phyloP scores from a whole-genome alignment of 2,888 invertebrate genomes.

The Chymomyza fuscimana region DNA sequence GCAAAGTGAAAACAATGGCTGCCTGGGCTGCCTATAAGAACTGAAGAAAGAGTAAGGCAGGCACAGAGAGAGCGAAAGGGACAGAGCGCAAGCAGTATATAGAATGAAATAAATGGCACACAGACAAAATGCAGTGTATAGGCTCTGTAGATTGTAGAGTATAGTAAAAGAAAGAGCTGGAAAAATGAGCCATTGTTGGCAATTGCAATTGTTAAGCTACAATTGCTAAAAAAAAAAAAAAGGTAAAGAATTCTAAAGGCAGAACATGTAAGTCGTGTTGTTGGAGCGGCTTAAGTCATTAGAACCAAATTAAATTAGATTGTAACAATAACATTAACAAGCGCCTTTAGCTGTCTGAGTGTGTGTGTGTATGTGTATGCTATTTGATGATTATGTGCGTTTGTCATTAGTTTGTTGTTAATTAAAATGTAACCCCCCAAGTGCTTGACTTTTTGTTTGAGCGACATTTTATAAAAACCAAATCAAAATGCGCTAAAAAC shows the following conservation, averaged over 20 bases:
- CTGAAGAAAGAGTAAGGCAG: slow-evolving; percentile 1
- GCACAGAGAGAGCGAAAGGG: not conserved
- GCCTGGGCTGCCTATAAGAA: slow-evolving; percentile 39
- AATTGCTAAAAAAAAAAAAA: slow-evolving; percentile 59
- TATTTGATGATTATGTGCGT: slow-evolving; percentile 41
- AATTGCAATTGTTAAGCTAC: slow-evolving; percentile 70
- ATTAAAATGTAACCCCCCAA: slow-evolving; percentile 63
- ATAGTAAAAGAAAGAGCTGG: slow-evolving; percentile 41
- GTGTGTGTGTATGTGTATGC: not conserved
- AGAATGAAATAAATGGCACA: slow-evolving; percentile 50
- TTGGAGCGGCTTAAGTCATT: slow-evolving; percentile 59
- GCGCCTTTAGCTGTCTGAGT: slow-evolving; percentile 21
- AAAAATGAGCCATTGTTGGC: slow-evolving; percentile 64
- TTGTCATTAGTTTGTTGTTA: slow-evolving; percentile 71
- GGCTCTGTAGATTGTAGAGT: not conserved
- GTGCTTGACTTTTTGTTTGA: slow-evolving; percentile 31
- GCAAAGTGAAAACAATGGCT: slow-evolving; percentile 54
- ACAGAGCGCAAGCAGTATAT: not conserved
- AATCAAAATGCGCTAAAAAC: slow-evolving; percentile 66
- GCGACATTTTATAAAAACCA: slow-evolving; percentile 43
- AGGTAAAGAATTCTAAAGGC: not conserved
- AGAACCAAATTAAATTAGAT: slow-evolving; percentile 66
- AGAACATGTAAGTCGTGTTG: slow-evolving; percentile 10
- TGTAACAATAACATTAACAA: slow-evolving; percentile 21
- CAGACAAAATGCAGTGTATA: slow-evolving; percentile 28